Evolutionary conservation across 2,113 vertebrate species (phyloP).

Genomic region (Saguinus midas): DNA sequence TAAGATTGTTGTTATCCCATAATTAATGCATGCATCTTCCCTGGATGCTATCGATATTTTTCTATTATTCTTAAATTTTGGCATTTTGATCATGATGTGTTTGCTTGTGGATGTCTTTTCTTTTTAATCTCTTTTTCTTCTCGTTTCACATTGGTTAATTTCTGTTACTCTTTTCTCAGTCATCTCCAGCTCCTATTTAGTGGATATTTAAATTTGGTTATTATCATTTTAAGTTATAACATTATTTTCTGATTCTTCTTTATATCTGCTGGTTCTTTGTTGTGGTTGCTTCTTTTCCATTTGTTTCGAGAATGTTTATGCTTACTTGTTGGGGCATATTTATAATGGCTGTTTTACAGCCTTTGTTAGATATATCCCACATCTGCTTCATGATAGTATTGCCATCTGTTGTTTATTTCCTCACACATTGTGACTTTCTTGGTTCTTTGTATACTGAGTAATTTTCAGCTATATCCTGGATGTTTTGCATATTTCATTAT

Average conservation of each 20-base stretch:
- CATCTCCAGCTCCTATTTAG: not conserved
- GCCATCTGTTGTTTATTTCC: not conserved
- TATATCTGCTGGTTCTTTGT: not conserved
- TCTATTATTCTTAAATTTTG: not conserved
- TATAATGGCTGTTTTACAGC: not conserved
- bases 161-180: not conserved
- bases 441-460: not conserved
- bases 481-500: not conserved
- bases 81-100: not conserved
- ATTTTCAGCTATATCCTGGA: not conserved
- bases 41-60: not conserved
- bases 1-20: not conserved
- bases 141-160: not conserved
- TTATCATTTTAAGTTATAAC: not conserved
- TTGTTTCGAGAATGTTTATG: not conserved
- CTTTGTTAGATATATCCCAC: too few species aligned
- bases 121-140: not conserved
- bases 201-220: not conserved
- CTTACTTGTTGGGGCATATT: not conserved
- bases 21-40: not conserved
- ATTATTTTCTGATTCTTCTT: not conserved
- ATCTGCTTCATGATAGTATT: rapidly evolving
- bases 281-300: not conserved
- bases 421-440: not conserved
- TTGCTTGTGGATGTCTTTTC: not conserved